Evolutionary conservation across 2,888 invertebrate genomes (phyloP).

Genomic region (Macrosoma leucophasiata): DNA sequence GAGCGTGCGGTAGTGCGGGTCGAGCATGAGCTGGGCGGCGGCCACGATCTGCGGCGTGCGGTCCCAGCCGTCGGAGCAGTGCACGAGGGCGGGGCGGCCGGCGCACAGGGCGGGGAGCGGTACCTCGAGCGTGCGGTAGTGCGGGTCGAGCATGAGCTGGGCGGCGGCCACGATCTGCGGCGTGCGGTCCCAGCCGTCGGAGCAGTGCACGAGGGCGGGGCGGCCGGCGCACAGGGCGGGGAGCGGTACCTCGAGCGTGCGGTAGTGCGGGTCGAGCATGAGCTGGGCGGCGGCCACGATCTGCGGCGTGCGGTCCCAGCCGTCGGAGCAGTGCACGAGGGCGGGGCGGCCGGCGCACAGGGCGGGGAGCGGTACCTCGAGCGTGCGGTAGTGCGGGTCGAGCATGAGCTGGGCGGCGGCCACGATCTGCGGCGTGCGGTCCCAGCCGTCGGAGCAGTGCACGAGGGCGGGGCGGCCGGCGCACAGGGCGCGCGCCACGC

Average conservation of each 20-base stretch:
- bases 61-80: constrained; percentile 99
- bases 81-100: constrained; percentile 88
- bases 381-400: constrained; percentile 95
- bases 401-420: constrained; percentile 93
- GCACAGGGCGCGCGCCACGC: constrained; percentile 87
- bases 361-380: constrained; percentile 86
- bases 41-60: constrained; percentile 98
- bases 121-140: constrained; percentile 94
- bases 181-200: constrained; percentile 99
- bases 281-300: constrained; percentile 95
- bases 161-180: constrained; percentile 97
- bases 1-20: constrained; percentile 95
- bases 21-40: constrained; percentile 92
- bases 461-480: constrained; percentile 94
- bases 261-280: neutral
- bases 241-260: constrained; percentile 80
- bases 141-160: constrained; percentile 93
- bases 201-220: constrained; percentile 97
- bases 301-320: constrained; percentile 99
- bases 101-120: constrained; percentile 4
- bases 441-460: constrained; percentile 99
- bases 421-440: constrained; percentile 97
- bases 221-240: constrained; percentile 88
- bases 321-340: constrained; percentile 98
- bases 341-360: constrained; percentile 92